Evolutionary conservation across 1,140 invertebrate species (phyloP).

Genomic region (Trichomalopsis sarcophagae): DNA sequence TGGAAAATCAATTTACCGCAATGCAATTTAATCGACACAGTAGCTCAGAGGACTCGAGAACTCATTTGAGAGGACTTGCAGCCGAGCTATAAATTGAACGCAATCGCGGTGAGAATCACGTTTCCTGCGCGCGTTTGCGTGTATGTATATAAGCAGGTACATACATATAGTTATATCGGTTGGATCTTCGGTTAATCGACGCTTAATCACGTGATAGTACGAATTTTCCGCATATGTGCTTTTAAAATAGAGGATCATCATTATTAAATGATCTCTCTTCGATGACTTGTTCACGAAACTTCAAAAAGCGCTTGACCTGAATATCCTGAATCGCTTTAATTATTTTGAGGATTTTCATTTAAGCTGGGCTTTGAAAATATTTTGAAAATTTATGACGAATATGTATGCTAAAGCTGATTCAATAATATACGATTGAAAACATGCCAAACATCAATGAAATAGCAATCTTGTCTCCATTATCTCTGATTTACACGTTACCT

Average conservation of each 20-base stretch:
- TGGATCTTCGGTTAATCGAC: too few relatives aligned
- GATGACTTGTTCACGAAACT: background rate
- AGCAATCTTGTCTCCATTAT: background rate
- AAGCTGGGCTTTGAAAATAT: too few relatives aligned
- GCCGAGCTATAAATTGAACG: conserved; percentile 12
- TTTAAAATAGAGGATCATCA: background rate
- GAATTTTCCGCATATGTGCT: background rate
- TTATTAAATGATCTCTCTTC: too few relatives aligned
- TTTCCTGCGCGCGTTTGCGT: background rate
- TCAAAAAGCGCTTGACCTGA: background rate
- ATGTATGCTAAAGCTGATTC: too few relatives aligned
- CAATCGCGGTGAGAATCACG: background rate
- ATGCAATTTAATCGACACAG: background rate
- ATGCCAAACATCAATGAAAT: too few relatives aligned
- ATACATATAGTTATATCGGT: too few relatives aligned
- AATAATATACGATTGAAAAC: too few relatives aligned
- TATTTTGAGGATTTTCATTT: too few relatives aligned
- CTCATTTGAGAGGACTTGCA: background rate
- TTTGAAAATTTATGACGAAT: too few relatives aligned
- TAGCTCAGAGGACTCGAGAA: background rate
- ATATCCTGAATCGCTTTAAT: background rate
- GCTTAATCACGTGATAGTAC: too few relatives aligned
- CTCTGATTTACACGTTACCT: background rate
- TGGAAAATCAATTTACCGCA: conserved; percentile 10
- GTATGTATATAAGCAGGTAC: background rate